Evolutionary conservation across 2,797 vertebrate genomes (phyloP), one percentile per base, ranked within the genome.

Genomic region (Gallinago nigripennis): DNA sequence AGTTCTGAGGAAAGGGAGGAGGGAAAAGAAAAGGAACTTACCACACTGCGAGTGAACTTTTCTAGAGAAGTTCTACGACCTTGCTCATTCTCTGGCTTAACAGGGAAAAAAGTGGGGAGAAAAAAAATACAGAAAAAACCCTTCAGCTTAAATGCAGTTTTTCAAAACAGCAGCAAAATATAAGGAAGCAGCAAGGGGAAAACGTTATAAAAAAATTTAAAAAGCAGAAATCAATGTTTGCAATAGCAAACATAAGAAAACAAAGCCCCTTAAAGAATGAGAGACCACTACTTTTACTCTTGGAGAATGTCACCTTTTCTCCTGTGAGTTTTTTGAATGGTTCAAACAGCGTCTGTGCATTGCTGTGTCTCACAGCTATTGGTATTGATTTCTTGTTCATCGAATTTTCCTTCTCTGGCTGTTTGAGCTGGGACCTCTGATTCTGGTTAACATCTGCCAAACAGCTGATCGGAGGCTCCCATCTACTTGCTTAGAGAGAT

Each of bases 11-110:
- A 96, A 94, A 97, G 19, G 48, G 90, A 95, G 84, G 91, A 96
- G 53, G 88, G 72, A 93, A 97, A 96, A 96, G 81, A 97, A 90
- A 94, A 97, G 90, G 96, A 97, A 99, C 99, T 99, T 99, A 99
- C 99, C 99, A 99, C 97, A 13, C 99, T 99, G 98, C 99, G 99
- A 96, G 99, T 99, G 98, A 99, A 99, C 98, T 99, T 99, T 99
- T 99, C 99, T 99, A 99, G 97, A 98, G 99, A 99, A 97, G 99
- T 99, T 98, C 99, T 99, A 98, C 99, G 99, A 98, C 99, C 99
- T 98, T 99, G 99, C 96, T 99, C 99, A 98, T 98, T 99, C 98
- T 99, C 99, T 98, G 98, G 98, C 99, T 99, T 99, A 96, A 98
- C 75, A 94, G 92, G 84, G 92, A 95, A 97, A 96, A 82, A 97